Base-by-base conservation (phyloP, 2,797 vertebrate genomes). In the Pipistrellus pipistrellus region DNA sequence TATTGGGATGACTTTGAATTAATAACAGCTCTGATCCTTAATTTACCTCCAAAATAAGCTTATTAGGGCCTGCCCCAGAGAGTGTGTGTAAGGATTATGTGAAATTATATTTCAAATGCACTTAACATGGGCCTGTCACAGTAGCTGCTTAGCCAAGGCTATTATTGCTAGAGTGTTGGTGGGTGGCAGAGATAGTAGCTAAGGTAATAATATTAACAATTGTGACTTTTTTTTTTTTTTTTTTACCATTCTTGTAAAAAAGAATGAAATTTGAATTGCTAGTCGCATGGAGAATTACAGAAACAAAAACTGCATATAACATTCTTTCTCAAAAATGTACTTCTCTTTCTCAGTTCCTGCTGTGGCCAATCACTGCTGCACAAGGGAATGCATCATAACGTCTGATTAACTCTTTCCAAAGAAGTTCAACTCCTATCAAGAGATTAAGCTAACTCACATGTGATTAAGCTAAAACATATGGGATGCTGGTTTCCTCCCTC, bases 381-480 rank as follows among this genome's bases (percentile, higher is more conserved):
- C 46, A 85, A 85, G 55, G n/a, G 84, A 91, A 73, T 76, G 91
- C 62, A 30, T 72, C 0, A 0, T 17, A 88, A 21, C 6, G 73
- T 95, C 88, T 94, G 88, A 88, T 84, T 93, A 97, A 73, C 87
- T 94, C 88, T 93, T 93, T 78, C 90, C 92, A 93, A 85, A 32
- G 7, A 41, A 64, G n/a, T 94, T 95, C 86, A 94, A 80, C 89
- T 92, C 41, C 0, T 97, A 92, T 96, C 90, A 95, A 83, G 73
- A 97, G 91, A 97, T 91, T 66, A 94, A 96, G 89, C 85, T 96
- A 92, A 93, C 85, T 93, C 38, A 90, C 41, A 90, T 94, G 64
- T 41, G 69, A 95, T 97, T 93, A 84, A 97, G 35, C 69, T 46
- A 77, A 95, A 93, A 75, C 96, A 93, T 85, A 90, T 48, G 41